Evolutionary conservation across 30 jellyfish, hydroid and myxozoan genomes (phyloP).

Genomic region (Euphysa ruthae): DNA sequence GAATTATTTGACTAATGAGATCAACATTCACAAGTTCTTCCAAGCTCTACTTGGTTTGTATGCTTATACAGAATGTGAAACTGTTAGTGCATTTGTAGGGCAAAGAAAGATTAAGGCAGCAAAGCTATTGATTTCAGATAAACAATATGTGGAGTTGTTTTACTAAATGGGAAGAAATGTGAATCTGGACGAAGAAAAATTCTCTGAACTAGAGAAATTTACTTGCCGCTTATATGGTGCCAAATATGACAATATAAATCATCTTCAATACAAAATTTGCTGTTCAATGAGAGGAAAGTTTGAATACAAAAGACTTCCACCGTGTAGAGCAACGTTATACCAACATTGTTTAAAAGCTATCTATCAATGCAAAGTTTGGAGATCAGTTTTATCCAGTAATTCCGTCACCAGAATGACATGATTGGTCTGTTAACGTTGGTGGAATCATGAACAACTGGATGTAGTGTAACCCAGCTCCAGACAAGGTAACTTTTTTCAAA

Average conservation of each 20-base stretch:
- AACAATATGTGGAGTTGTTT: too few relatives aligned
- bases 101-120: neutral
- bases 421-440: slow-evolving; percentile 33
- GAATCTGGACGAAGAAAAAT: neutral
- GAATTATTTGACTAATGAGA: neutral
- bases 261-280: slow-evolving; percentile 8
- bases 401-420: slow-evolving; percentile 36
- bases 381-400: slow-evolving; percentile 28
- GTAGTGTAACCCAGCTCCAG: slow-evolving; percentile 27
- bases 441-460: slow-evolving; percentile 28
- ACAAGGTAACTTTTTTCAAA: slow-evolving; percentile 10
- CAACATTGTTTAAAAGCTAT: slow-evolving; percentile 22
- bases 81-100: neutral
- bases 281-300: slow-evolving; percentile 32
- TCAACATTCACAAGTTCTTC: neutral
- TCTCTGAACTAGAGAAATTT: neutral
- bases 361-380: slow-evolving; percentile 45
- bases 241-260: neutral
- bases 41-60: too few relatives aligned
- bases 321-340: too few relatives aligned
- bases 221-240: slow-evolving; percentile 1
- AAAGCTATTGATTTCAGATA: neutral
- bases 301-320: too few relatives aligned
- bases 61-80: neutral
- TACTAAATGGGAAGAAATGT: neutral